A percentile compares a stretch with the other conserved stretches of the same genome.
Evolutionary conservation across 2,113 vertebrate genomes (phyloP).

Genomic region (Tragelaphus strepsiceros): DNA sequence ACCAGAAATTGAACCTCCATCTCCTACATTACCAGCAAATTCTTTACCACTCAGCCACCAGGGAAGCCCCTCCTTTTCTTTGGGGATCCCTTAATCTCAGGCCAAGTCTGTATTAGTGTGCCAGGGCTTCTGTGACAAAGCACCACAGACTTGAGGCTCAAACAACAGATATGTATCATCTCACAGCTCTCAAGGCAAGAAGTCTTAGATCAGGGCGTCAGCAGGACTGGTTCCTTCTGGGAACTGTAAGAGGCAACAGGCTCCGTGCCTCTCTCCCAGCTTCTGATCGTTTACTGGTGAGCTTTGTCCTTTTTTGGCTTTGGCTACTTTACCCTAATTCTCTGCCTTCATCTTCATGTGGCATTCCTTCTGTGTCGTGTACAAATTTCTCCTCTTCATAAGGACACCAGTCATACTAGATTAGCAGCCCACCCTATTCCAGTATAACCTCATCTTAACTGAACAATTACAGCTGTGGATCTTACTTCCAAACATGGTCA

Average conservation of each 20-base stretch:
- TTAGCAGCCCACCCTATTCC: neutral
- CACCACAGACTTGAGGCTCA: neutral
- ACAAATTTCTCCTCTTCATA: neutral
- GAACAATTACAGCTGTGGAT: neutral
- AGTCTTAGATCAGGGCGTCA: neutral
- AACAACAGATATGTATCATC: neutral
- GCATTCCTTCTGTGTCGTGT: neutral
- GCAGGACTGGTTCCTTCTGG: neutral
- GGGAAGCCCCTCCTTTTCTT: neutral
- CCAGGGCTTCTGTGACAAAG: neutral
- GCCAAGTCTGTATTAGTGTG: neutral
- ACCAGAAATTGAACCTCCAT: neutral
- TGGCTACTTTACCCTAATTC: neutral
- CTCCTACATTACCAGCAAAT: neutral
- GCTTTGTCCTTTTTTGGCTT: neutral
- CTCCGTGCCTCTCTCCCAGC: neutral
- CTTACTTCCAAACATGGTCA: neutral
- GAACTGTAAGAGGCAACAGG: neutral
- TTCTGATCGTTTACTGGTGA: neutral
- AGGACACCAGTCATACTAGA: neutral
- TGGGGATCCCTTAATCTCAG: neutral
- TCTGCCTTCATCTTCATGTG: neutral
- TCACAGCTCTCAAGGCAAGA: neutral
- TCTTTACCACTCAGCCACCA: neutral
- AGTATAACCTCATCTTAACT: neutral